Evolutionary conservation across 1,140 invertebrate species (phyloP).

Genomic region (Zaprionus ornatus): DNA sequence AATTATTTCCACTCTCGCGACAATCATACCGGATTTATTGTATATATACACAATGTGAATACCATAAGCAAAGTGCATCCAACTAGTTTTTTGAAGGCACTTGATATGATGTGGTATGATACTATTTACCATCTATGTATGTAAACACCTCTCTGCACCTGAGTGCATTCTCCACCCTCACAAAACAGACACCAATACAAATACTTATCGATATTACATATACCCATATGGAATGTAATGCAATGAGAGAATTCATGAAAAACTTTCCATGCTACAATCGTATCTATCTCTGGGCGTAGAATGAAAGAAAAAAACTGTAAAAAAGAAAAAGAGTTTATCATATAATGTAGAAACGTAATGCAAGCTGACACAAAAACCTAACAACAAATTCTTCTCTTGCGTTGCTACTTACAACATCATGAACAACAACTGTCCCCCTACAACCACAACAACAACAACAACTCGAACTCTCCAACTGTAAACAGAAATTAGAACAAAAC

Average conservation of each 20-base stretch:
- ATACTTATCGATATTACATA: conserved; percentile 31
- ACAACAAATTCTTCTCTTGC: conserved; percentile 74
- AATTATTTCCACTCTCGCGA: no score
- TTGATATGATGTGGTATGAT: conserved; percentile 26
- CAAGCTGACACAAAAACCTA: conserved; percentile 41
- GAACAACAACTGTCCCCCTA: conserved; percentile 33
- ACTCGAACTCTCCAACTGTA: conserved; percentile 50
- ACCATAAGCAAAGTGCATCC: conserved; percentile 27
- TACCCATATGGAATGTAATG: conserved; percentile 47
- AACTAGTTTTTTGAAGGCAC: conserved; percentile 23
- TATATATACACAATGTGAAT: conserved; percentile 23
- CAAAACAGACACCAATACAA: conserved; percentile 14
- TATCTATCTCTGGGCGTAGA: conserved; percentile 53
- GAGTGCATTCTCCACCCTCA: conserved; percentile 31
- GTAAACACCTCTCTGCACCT: conserved; percentile 41
- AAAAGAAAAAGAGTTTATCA: conserved; percentile 14
- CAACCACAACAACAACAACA: conserved; percentile 39
- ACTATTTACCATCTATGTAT: conserved; percentile 26
- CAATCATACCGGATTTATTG: not conserved
- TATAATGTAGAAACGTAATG: conserved; percentile 47
- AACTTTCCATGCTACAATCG: conserved; percentile 65
- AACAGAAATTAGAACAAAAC: conserved; percentile 80
- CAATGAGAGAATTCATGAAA: conserved; percentile 78
- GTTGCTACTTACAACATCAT: conserved; percentile 68
- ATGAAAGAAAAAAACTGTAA: conserved; percentile 30